Conservation (phyloP, 2,113 vertebrate species). For the Atlantisia rogersi region DNA sequence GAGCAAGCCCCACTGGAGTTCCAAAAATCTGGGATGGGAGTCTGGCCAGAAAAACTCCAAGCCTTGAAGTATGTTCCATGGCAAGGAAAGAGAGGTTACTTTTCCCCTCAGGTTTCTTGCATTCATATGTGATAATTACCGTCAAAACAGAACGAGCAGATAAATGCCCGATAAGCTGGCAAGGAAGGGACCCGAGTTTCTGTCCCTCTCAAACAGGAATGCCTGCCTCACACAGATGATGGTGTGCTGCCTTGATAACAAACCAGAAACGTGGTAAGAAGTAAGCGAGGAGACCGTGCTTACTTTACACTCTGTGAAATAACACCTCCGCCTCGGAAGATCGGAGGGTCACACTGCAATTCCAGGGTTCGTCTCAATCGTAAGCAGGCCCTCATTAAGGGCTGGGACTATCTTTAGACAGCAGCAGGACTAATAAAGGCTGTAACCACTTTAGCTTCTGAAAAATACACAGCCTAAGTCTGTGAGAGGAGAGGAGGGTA, state of each 20-base stretch:
- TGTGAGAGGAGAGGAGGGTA: background rate
- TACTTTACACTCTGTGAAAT: background rate
- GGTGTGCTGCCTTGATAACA: background rate
- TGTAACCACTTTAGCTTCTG: background rate
- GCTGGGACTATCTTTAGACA: background rate
- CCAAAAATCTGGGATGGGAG: conserved; percentile 35
- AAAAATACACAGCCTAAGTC: background rate
- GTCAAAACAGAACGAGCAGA: conserved; percentile 47
- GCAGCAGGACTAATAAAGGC: background rate
- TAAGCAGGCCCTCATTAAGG: background rate
- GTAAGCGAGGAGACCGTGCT: background rate
- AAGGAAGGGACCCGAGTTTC: background rate
- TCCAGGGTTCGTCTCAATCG: background rate
- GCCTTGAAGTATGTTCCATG: conserved; percentile 52
- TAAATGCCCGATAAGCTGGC: conserved; percentile 47
- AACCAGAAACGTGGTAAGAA: background rate
- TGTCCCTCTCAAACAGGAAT: conserved; percentile 4
- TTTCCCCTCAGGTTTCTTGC: conserved; percentile 48
- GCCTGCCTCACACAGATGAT: background rate
- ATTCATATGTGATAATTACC: conserved; percentile 52
- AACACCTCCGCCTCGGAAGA: background rate
- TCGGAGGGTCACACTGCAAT: background rate
- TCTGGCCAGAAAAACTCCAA: conserved; percentile 54
- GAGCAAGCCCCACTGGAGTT: conserved; percentile 10
- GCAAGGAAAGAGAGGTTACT: conserved; percentile 53